Evolutionary conservation across 2,113 vertebrate genomes (phyloP).

Genomic region (Columba livia): DNA sequence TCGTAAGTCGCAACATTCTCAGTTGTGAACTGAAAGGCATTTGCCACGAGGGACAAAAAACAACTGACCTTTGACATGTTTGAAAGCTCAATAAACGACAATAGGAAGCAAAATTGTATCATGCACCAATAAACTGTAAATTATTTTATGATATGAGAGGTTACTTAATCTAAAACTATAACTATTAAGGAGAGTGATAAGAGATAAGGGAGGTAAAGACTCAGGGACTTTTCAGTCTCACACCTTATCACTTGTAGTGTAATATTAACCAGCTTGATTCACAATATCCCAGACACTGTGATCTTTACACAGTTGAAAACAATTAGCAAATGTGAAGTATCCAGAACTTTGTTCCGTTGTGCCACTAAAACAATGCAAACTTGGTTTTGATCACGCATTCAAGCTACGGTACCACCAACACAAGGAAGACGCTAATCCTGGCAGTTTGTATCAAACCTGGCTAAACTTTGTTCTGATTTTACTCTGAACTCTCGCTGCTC

Average conservation of each 20-base stretch:
- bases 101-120: conserved; percentile 31
- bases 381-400: neutral
- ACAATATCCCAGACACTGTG: conserved; percentile 40
- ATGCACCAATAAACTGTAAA: conserved; percentile 11
- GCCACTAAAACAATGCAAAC: conserved; percentile 31
- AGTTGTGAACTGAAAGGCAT: neutral
- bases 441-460: neutral
- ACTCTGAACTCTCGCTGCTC: neutral
- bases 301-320: conserved; percentile 58
- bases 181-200: conserved; percentile 69
- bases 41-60: neutral
- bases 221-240: conserved; percentile 62
- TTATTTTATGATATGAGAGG: conserved; percentile 63
- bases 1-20: neutral
- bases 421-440: neutral
- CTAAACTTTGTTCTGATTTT: neutral
- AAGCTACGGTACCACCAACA: neutral
- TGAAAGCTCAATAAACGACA: conserved; percentile 26
- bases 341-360: conserved; percentile 67
- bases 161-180: conserved; percentile 69
- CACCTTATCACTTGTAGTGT: conserved; percentile 67
- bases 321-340: conserved; percentile 38
- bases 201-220: conserved; percentile 71
- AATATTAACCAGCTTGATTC: conserved; percentile 71
- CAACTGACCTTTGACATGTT: conserved; percentile 13